Conservation (phyloP, 2,113 vertebrate species). For the Burhinus oedicnemus region DNA sequence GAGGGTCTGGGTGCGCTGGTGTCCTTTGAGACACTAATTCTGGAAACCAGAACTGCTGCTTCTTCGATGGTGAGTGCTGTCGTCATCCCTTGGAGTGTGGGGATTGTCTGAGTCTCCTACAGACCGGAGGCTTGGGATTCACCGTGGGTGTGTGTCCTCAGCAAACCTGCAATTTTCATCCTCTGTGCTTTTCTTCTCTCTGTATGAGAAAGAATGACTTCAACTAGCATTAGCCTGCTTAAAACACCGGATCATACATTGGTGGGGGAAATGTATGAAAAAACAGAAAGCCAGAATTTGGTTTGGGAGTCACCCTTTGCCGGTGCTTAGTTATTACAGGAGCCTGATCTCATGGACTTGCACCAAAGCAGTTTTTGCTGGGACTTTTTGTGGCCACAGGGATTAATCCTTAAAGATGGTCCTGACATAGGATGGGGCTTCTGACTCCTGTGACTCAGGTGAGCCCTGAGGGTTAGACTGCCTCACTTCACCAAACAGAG, state of each 20-base stretch:
- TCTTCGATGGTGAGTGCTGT: neutral
- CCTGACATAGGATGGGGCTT: neutral
- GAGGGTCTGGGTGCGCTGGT: neutral
- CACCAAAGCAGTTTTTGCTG: neutral
- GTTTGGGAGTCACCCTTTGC: neutral
- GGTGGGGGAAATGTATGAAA: neutral
- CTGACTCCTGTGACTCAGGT: neutral
- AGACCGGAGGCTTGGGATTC: neutral
- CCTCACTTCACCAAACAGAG: neutral
- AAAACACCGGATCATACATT: fast-evolving
- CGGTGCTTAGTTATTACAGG: neutral
- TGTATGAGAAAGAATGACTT: neutral
- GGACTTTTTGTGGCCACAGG: neutral
- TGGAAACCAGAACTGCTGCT: neutral
- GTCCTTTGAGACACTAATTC: neutral
- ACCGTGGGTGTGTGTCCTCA: neutral
- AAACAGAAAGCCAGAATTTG: neutral
- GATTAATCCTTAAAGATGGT: neutral
- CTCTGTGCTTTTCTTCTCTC: neutral
- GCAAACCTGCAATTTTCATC: neutral
- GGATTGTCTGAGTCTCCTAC: neutral
- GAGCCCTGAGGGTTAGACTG: fast-evolving
- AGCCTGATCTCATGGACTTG: neutral
- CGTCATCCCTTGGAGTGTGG: fast-evolving
- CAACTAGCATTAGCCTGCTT: neutral